Evolutionary conservation across 2,113 vertebrate species (phyloP).

Genomic region (Hymenochirus boettgeri): DNA sequence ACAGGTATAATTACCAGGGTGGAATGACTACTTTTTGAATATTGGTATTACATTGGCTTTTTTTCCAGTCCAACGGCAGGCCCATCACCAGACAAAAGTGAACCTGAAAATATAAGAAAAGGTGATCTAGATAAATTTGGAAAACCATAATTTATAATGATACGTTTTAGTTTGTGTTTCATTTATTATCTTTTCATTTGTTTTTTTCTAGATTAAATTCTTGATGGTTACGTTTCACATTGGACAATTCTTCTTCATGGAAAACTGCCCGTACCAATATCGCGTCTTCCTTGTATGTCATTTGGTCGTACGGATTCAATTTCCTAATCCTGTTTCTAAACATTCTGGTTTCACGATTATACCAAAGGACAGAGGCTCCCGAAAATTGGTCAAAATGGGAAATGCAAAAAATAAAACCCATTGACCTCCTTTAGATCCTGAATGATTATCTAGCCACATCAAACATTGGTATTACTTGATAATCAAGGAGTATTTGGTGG

Average conservation of each 20-base stretch:
- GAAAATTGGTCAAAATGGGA: constrained; percentile 70
- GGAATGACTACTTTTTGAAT: no score
- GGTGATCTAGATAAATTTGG: no score
- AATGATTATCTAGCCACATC: constrained; percentile 19
- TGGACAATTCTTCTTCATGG: constrained; percentile 86
- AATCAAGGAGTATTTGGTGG: constrained; percentile 60
- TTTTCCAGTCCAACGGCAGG: no score
- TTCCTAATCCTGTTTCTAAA: constrained; percentile 93
- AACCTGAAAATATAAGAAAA: no score
- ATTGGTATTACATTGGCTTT: no score
- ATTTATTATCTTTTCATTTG: constrained; percentile 5
- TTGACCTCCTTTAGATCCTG: constrained; percentile 55
- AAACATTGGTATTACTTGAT: constrained; percentile 56
- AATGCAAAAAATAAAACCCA: constrained; percentile 67
- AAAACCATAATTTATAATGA: no score
- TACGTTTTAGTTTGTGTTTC: not conserved
- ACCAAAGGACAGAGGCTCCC: constrained; percentile 88
- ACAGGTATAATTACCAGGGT: no score
- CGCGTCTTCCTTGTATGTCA: constrained; percentile 91
- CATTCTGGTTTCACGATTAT: constrained; percentile 96
- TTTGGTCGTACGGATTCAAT: constrained; percentile 75
- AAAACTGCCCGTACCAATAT: constrained; percentile 84
- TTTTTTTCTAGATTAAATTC: constrained; percentile 81
- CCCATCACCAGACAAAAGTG: no score
- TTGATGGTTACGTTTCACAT: constrained; percentile 79